Evolutionary conservation across 2,113 vertebrate genomes (phyloP).

Genomic region (Scatophagus argus): DNA sequence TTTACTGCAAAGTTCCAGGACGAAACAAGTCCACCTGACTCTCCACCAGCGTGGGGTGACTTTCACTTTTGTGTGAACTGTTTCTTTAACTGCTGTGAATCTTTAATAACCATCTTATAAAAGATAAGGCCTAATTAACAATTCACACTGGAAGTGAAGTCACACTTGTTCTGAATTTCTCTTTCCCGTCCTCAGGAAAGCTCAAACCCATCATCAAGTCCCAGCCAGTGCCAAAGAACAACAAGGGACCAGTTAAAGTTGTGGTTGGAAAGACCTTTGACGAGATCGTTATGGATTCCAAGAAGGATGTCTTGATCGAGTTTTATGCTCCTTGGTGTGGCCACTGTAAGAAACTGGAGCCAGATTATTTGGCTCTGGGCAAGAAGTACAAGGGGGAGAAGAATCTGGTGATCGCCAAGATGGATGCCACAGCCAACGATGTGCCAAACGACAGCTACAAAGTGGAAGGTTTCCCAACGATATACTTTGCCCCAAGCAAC

Average conservation of each 20-base stretch:
- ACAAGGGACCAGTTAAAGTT: constrained; percentile 94
- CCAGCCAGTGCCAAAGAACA: constrained; percentile 93
- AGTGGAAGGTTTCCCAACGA: constrained; percentile 95
- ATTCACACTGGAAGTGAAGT: background rate
- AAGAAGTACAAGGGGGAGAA: constrained; percentile 95
- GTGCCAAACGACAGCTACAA: constrained; percentile 89
- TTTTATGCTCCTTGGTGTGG: constrained; percentile 98
- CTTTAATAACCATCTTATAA: too few species aligned
- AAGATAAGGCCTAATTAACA: too few species aligned
- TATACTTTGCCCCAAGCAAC: constrained; percentile 92
- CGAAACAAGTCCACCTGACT: too few species aligned
- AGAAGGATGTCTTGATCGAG: constrained; percentile 94
- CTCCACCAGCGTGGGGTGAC: too few species aligned
- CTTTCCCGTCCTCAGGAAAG: constrained; percentile 85
- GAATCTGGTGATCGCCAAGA: constrained; percentile 95
- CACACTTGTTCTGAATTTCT: background rate
- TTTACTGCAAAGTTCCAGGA: too few species aligned
- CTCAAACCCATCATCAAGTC: constrained; percentile 94
- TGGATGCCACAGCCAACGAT: constrained; percentile 95
- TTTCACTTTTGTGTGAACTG: too few species aligned
- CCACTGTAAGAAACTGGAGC: constrained; percentile 96
- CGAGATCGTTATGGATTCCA: constrained; percentile 91
- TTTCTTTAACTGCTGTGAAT: too few species aligned
- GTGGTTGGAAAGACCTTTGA: constrained; percentile 97
- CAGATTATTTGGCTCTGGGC: constrained; percentile 89